Percentiles rank a stretch among this genome's conserved stretches.
phyloP scores from a whole-genome alignment of 2,113 vertebrate genomes.

The Misgurnus anguillicaudatus region DNA sequence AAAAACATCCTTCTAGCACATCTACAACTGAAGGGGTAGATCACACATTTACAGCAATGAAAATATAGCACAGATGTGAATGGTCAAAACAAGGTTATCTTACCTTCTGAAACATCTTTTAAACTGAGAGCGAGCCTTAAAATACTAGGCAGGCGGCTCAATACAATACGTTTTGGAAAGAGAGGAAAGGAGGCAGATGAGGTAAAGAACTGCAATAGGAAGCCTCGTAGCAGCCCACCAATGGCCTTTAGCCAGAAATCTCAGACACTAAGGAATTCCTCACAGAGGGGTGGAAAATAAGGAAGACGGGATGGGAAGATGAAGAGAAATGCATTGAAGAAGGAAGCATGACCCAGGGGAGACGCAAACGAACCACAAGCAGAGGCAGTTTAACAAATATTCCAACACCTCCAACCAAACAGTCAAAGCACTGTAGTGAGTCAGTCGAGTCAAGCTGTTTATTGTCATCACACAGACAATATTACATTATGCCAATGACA shows the following conservation, averaged over 20 bases:
- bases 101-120: no score
- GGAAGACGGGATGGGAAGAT: constrained; percentile 49
- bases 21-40: no score
- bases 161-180: not conserved
- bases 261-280: constrained; percentile 77
- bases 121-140: not conserved
- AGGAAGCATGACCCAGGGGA: constrained; percentile 30
- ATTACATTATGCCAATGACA: not conserved
- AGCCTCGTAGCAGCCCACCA: constrained; percentile 67
- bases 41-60: no score
- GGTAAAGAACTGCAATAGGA: constrained; percentile 50
- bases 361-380: constrained; percentile 3
- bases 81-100: no score
- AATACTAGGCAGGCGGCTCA: not conserved
- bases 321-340: constrained; percentile 20
- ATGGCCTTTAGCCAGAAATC: constrained; percentile 71
- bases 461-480: not conserved
- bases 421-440: not conserved
- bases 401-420: not conserved
- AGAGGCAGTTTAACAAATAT: not conserved
- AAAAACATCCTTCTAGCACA: no score
- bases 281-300: constrained; percentile 63
- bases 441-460: no score
- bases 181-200: constrained; percentile 49
- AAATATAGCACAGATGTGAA: no score